Conservation (phyloP, 2,888 invertebrate species). For the Proisotoma minuta region DNA sequence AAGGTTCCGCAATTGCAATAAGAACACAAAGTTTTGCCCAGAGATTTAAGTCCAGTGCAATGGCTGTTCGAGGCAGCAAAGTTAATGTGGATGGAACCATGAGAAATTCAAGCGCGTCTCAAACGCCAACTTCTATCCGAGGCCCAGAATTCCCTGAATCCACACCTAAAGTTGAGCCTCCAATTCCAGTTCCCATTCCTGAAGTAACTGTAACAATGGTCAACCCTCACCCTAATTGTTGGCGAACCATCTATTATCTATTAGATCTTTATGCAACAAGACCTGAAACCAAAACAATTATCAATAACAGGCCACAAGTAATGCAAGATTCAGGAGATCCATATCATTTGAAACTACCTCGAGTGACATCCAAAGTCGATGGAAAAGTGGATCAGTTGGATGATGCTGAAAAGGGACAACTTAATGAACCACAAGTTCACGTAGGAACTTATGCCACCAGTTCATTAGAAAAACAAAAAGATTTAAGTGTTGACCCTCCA, state of each 20-base stretch:
- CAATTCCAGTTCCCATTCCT: neutral
- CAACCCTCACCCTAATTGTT: conserved; percentile 65
- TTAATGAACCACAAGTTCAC: neutral
- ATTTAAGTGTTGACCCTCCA: conserved; percentile 36
- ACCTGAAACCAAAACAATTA: conserved; percentile 90
- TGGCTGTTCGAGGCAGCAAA: conserved; percentile 65
- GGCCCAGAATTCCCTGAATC: conserved; percentile 39
- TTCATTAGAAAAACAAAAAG: conserved; percentile 44
- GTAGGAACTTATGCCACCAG: conserved; percentile 35
- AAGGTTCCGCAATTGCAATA: conserved; percentile 42
- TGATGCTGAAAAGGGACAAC: conserved; percentile 42
- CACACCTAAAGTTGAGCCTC: neutral
- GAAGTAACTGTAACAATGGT: neutral
- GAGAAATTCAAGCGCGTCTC: conserved; percentile 41
- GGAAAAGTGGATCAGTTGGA: conserved; percentile 39
- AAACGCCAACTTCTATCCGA: conserved; percentile 44
- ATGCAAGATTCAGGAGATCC: conserved; percentile 25
- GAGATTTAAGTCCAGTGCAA: conserved; percentile 70
- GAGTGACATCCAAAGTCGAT: conserved; percentile 24
- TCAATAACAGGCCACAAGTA: conserved; percentile 54
- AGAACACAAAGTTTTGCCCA: conserved; percentile 85
- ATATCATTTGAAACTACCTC: conserved; percentile 17
- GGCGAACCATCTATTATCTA: conserved; percentile 89
- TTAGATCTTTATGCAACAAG: conserved; percentile 88
- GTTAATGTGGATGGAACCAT: conserved; percentile 34